Percentiles rank a stretch among this genome's conserved stretches.
Conservation (phyloP, 2,888 invertebrate genomes). For the Rutpela maculata region DNA sequence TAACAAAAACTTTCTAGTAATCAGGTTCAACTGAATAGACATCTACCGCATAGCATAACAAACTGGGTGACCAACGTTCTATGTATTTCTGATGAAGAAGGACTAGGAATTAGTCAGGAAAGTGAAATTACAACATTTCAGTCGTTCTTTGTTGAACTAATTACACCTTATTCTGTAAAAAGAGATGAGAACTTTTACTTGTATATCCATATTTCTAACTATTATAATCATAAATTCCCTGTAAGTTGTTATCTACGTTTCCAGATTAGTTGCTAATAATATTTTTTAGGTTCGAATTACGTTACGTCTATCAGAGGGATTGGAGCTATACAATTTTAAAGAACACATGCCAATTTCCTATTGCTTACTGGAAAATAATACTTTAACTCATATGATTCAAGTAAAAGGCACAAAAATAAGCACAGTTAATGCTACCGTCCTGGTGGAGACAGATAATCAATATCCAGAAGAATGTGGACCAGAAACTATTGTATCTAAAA, state of each 20-base stretch:
- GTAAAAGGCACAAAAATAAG: constrained; percentile 66
- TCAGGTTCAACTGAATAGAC: constrained; percentile 60
- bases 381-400: constrained; percentile 66
- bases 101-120: constrained; percentile 67
- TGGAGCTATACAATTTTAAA: constrained; percentile 61
- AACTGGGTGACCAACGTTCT: constrained; percentile 78
- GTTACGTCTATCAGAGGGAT: constrained; percentile 63
- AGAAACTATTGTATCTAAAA: constrained; percentile 72
- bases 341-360: constrained; percentile 61
- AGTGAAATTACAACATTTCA: constrained; percentile 77
- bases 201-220: constrained; percentile 83
- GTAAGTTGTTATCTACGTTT: constrained; percentile 74
- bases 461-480: constrained; percentile 75
- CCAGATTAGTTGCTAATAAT: not conserved
- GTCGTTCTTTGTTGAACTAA: constrained; percentile 85
- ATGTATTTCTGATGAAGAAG: constrained; percentile 75
- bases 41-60: constrained; percentile 79
- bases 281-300: constrained; percentile 58
- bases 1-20: constrained; percentile 43
- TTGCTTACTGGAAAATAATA: constrained; percentile 67
- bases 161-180: constrained; percentile 81
- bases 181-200: constrained; percentile 81
- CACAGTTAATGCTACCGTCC: constrained; percentile 75
- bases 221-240: constrained; percentile 81
- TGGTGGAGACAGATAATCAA: constrained; percentile 74